A percentile compares a stretch with the other conserved stretches of the same genome.
phyloP scores from a whole-genome alignment of 2,888 invertebrate species.

The Ceramica pisi region DNA sequence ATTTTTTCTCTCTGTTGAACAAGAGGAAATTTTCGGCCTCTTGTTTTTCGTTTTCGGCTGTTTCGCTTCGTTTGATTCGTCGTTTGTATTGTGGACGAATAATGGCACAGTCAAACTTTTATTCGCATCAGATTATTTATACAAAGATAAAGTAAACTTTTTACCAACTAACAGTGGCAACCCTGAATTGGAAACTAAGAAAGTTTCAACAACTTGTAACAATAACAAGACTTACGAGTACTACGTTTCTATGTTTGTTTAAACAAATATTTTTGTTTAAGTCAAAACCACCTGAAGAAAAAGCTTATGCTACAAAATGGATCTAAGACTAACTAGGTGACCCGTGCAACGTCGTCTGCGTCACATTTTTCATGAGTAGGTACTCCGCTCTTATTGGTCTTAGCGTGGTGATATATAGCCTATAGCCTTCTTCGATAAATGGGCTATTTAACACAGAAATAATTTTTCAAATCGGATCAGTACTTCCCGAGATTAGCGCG shows the following conservation, averaged over 20 bases:
- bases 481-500: no score
- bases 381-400: no score
- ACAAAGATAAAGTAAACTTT: neutral
- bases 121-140: conserved; percentile 16
- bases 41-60: conserved; percentile 63
- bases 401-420: no score
- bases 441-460: no score
- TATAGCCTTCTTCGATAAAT: no score
- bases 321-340: no score
- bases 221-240: neutral
- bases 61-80: conserved; percentile 62
- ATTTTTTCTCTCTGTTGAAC: conserved; percentile 81
- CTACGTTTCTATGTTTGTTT: neutral
- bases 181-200: neutral
- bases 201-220: neutral
- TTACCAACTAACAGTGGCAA: neutral
- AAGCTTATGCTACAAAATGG: neutral
- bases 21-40: conserved; percentile 63
- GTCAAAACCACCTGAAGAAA: neutral
- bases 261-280: neutral
- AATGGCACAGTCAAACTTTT: conserved; percentile 40
- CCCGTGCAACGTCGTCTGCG: no score
- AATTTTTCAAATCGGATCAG: no score
- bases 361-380: no score
- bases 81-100: conserved; percentile 57